These are phyloP conservation scores for Diadophis punctatus DNA, from an alignment of 2,113 vertebrate species.

Conservation along the genomic window DNA sequence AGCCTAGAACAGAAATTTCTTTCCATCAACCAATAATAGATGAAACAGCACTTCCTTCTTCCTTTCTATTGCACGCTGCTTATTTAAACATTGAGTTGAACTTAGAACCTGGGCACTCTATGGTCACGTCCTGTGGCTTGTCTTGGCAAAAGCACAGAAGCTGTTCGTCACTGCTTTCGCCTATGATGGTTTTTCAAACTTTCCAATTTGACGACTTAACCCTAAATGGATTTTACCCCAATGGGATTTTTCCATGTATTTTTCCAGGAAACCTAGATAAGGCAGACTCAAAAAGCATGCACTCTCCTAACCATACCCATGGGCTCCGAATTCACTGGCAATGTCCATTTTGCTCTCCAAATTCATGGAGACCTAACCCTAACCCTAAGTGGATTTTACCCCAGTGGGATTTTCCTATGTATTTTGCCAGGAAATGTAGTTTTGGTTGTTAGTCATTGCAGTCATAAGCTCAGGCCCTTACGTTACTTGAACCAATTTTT, in stretches of 20 bases:
- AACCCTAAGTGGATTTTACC: no score
- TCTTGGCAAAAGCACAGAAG: background rate
- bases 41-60: background rate
- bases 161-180: background rate
- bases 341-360: no score
- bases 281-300: no score
- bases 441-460: background rate
- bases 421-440: background rate
- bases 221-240: no score
- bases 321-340: no score
- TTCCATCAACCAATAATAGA: background rate
- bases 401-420: no score
- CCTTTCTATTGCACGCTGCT: background rate
- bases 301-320: no score
- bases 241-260: no score
- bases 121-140: background rate
- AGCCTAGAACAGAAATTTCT: background rate
- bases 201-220: background rate
- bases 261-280: no score
- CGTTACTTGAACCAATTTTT: no score
- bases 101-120: background rate
- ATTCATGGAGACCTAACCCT: no score
- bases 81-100: background rate
- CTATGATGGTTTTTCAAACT: background rate
- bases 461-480: background rate